phyloP scores from a whole-genome alignment of 2,113 vertebrate species.

The Pollimyrus isidori region DNA sequence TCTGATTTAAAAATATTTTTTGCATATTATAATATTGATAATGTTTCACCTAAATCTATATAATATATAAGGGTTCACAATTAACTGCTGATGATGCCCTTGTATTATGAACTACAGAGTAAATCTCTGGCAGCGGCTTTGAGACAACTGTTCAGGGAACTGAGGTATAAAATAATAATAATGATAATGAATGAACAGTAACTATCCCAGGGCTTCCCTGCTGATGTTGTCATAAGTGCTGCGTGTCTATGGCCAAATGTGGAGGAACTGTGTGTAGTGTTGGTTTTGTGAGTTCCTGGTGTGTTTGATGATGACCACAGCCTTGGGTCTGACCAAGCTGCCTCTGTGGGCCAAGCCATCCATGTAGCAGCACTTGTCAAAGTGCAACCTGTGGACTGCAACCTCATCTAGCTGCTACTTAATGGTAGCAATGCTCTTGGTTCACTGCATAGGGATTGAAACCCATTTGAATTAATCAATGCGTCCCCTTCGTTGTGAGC shows the following conservation, averaged over 20 bases:
- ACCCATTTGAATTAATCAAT: background rate
- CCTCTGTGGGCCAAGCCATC: background rate
- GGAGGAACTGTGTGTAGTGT: conserved; percentile 46
- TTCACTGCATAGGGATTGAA: background rate
- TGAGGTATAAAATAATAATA: background rate
- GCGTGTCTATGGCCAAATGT: background rate
- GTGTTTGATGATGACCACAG: background rate
- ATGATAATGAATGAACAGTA: background rate
- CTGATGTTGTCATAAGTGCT: conserved; percentile 59
- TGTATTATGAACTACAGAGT: background rate
- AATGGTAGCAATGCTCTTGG: background rate
- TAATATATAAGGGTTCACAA: background rate
- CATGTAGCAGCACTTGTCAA: background rate
- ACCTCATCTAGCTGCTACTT: background rate
- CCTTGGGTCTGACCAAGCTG: background rate
- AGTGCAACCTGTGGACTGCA: background rate
- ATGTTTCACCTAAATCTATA: background rate
- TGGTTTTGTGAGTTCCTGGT: background rate
- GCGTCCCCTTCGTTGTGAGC: background rate
- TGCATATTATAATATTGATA: background rate
- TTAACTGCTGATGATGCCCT: background rate
- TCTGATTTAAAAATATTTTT: background rate
- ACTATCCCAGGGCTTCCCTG: background rate
- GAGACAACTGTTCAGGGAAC: background rate
- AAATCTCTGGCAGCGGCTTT: background rate